Evolutionary conservation across 2,113 vertebrate genomes (phyloP).

Genomic region (Benitochromis conjunctus): DNA sequence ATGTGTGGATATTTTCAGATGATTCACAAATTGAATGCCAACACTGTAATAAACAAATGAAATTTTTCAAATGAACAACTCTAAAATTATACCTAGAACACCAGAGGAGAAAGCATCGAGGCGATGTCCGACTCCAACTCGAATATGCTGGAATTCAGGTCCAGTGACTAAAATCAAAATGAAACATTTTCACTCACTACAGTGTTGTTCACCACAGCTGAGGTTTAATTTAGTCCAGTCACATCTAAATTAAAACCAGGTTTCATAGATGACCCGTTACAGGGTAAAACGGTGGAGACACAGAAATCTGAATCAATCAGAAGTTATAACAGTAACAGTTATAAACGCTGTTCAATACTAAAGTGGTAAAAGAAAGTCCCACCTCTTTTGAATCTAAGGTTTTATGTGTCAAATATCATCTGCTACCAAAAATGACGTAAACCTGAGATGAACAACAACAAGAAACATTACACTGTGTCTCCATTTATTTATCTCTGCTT

Average conservation of each 20-base stretch:
- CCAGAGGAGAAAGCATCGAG: slow-evolving; percentile 86
- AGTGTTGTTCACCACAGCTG: not conserved
- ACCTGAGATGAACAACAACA: not conserved
- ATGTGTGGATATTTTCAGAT: not conserved
- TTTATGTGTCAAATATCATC: not conserved
- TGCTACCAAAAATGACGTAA: not conserved
- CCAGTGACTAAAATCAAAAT: slow-evolving; percentile 77
- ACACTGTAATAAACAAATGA: not conserved
- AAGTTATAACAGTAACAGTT: not conserved
- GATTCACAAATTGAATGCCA: not conserved
- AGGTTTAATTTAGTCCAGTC: not conserved
- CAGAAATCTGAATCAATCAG: not conserved
- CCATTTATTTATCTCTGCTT: not conserved
- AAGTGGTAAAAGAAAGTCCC: not conserved
- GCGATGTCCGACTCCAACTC: slow-evolving; percentile 83
- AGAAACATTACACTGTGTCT: not conserved
- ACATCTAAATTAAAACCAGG: not conserved
- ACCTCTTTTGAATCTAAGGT: not conserved
- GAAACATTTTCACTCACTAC: not conserved
- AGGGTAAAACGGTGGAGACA: not conserved
- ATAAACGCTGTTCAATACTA: not conserved
- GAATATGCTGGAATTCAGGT: slow-evolving; percentile 74
- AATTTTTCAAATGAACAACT: not conserved
- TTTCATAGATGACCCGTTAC: not conserved
- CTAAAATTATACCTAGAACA: slow-evolving; percentile 78